Base-by-base conservation (phyloP, 2,113 vertebrate species). In the Hippoglossus stenolepis region DNA sequence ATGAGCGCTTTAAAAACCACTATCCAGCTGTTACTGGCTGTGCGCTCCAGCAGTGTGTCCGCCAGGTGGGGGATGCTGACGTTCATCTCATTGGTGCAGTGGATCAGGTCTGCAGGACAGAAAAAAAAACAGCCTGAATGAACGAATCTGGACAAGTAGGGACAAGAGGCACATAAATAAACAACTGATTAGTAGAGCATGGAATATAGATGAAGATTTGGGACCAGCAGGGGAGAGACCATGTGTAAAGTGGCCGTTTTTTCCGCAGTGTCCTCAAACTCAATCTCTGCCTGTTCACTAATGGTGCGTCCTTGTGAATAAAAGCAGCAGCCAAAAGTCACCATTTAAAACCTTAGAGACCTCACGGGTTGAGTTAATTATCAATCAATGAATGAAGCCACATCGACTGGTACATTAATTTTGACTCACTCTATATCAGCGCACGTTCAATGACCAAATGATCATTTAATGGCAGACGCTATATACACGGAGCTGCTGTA, bases 1-100 rank as follows among this genome's bases (percentile, higher is more conserved):
- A 99, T 95, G 90, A 98, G 96, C 87, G 97, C 96, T 93, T 99
- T 99, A 92, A 99, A 98, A 73, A 99, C 97, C 90, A 98, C 97
- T 73, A 98, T 96, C 97, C 97, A 99, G 94, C 96, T 98, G 93
- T 95, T 96, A 92, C 95, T 98, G n/a, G 94, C 91, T 47, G 96
- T 96, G 88, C 96, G 95, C 90, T 96, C 95, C 90, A 96, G 96
- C 85, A 98, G 95, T 0, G 96, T 94, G 87, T 99, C 95, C 69
- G 96, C 96, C 94, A 98, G 90, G 87, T 95, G 96, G 1, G 96
- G 94, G 87, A 98, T 96, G 90, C 95, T 98, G 93, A 96, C 96
- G 81, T 97, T 98, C 94, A 97, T 96, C 95, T 96, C 95, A 88
- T 97, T 98, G 93, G 97, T 96, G 95, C 97, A 97, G 82, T 96